Conservation (phyloP, 53 echinoderm and acorn worm genomes). For the Apostichopus leukothele region DNA sequence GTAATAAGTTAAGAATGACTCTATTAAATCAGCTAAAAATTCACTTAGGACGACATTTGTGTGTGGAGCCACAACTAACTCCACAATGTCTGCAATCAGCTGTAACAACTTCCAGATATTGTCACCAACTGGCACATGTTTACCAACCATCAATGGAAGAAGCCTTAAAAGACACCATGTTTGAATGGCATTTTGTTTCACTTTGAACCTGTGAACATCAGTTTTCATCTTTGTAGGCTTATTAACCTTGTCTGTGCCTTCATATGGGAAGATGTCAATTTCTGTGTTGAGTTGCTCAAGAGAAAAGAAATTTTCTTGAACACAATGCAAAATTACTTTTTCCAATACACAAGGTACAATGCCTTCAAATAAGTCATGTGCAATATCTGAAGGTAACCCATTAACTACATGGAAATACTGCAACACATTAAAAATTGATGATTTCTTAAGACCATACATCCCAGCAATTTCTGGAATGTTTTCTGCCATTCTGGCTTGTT, state of each 20-base stretch:
- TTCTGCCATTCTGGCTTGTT: conserved; percentile 17
- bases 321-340: conserved; percentile 46
- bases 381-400: conserved; percentile 35
- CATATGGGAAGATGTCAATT: conserved; percentile 41
- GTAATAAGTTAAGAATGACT: conserved; percentile 42
- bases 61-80: conserved; percentile 31
- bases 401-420: conserved; percentile 25
- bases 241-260: conserved; percentile 40
- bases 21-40: conserved; percentile 50
- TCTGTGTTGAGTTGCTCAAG: conserved; percentile 36
- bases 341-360: conserved; percentile 40
- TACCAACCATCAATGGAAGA: conserved; percentile 31
- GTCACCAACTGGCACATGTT: conserved; percentile 48
- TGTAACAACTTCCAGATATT: conserved; percentile 42
- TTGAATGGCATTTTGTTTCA: conserved; percentile 52
- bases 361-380: conserved; percentile 44
- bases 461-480: conserved; percentile 37
- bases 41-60: background rate
- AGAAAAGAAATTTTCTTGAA: conserved; percentile 44
- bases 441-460: conserved; percentile 19
- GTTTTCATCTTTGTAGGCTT: conserved; percentile 40
- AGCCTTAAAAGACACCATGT: conserved; percentile 53
- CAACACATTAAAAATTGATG: conserved; percentile 8
- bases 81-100: conserved; percentile 42
- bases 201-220: conserved; percentile 12